A percentile compares a stretch with the other conserved stretches of the same genome.
These are phyloP conservation scores for Pediacus dermestoides DNA, from an alignment of 2,888 invertebrate genomes.

Conservation along the genomic window DNA sequence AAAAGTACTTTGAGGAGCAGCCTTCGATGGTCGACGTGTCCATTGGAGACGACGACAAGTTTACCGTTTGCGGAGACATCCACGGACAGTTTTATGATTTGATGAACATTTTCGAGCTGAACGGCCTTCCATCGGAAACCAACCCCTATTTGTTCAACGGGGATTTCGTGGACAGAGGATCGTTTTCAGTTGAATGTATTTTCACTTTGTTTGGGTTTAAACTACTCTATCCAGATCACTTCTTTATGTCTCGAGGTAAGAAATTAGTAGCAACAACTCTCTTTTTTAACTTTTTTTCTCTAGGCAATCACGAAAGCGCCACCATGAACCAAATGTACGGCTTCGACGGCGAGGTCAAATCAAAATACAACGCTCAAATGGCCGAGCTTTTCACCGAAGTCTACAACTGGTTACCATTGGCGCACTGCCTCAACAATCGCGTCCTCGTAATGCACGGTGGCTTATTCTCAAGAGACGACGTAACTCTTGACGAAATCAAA, in stretches of 20 bases:
- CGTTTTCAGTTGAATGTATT: slow-evolving; percentile 99
- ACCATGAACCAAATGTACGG: slow-evolving; percentile 99
- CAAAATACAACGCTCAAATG: slow-evolving; percentile 94
- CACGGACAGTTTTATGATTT: slow-evolving; percentile 99
- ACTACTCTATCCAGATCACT: slow-evolving; percentile 90
- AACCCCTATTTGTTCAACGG: slow-evolving; percentile 99
- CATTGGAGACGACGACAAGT: slow-evolving; percentile 82
- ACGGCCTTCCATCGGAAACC: slow-evolving; percentile 89
- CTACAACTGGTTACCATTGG: slow-evolving; percentile 95
- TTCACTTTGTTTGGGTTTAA: slow-evolving; percentile 97
- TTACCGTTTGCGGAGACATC: slow-evolving; percentile 98
- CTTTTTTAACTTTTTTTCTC: slow-evolving; percentile 18
- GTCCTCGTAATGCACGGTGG: slow-evolving; percentile 96
- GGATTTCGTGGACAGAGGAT: slow-evolving; percentile 98
- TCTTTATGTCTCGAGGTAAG: slow-evolving; percentile 95
- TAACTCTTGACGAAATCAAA: slow-evolving; percentile 89
- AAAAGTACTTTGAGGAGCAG: slow-evolving; percentile 76
- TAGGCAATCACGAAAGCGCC: slow-evolving; percentile 97
- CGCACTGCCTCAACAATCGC: slow-evolving; percentile 87
- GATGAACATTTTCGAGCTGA: slow-evolving; percentile 94
- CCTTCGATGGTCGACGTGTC: slow-evolving; percentile 87
- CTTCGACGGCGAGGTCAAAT: slow-evolving; percentile 96
- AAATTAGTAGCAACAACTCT: slow-evolving; percentile 16
- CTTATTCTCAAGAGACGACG: slow-evolving; percentile 87
- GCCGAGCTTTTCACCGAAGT: slow-evolving; percentile 97